These are phyloP conservation scores for Sanderia malayensis DNA, from an alignment of 30 jellyfish, hydroid and myxozoan genomes.

Conservation along the genomic window DNA sequence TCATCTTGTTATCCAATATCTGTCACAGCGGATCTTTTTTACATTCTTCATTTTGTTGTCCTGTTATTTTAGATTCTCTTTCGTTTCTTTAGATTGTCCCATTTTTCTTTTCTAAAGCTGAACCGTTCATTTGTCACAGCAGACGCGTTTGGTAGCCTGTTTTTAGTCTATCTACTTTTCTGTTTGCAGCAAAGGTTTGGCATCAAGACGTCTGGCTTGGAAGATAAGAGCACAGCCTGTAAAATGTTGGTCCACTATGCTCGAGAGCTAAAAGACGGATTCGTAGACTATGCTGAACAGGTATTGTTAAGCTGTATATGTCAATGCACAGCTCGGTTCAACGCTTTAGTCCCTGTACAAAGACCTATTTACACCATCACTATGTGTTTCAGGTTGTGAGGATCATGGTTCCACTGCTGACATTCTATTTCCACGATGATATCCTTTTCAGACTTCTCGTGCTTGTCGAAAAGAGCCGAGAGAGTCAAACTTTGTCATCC, in stretches of 20 bases:
- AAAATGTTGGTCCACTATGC: slow-evolving; percentile 99
- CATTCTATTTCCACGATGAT: slow-evolving; percentile 92
- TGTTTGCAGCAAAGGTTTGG: slow-evolving; percentile 91
- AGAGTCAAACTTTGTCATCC: neutral
- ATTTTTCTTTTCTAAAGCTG: too few species aligned
- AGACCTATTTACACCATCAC: neutral
- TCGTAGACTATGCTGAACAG: slow-evolving; percentile 96
- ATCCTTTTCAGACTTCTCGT: slow-evolving; percentile 50
- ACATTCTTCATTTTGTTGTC: too few species aligned
- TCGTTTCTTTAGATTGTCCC: too few species aligned
- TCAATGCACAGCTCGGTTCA: too few species aligned
- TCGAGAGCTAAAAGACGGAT: slow-evolving; percentile 96
- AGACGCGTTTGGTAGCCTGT: too few species aligned
- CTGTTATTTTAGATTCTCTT: too few species aligned
- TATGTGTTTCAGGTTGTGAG: slow-evolving; percentile 74
- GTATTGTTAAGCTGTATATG: slow-evolving; percentile 28
- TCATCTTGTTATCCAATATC: too few species aligned
- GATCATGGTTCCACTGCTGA: slow-evolving; percentile 93
- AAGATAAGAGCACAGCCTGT: slow-evolving; percentile 98
- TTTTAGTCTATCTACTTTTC: too few species aligned
- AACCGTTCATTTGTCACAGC: too few species aligned
- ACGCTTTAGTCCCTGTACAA: too few species aligned
- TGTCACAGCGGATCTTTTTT: too few species aligned
- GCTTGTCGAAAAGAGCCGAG: neutral
- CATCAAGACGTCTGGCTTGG: slow-evolving; percentile 97